Conservation (phyloP, 2,888 invertebrate species). For the Cenopis cana region DNA sequence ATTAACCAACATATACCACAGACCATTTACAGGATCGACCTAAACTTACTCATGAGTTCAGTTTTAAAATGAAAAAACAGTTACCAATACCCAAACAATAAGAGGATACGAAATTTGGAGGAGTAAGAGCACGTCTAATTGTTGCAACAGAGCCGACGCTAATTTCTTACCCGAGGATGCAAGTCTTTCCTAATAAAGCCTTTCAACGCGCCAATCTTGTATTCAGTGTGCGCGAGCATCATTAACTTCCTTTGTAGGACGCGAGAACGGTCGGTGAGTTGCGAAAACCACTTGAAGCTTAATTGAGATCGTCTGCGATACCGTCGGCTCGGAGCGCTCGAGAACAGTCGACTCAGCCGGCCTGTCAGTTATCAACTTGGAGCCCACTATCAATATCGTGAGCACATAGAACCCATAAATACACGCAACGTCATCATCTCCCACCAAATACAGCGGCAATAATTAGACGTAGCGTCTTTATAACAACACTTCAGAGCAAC, state of each 20-base stretch:
- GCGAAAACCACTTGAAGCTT: constrained; percentile 73
- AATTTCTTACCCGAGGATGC: constrained; percentile 61
- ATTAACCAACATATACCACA: constrained; percentile 18
- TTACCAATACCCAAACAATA: neutral
- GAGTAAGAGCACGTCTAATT: constrained; percentile 24
- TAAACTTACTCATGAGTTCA: neutral
- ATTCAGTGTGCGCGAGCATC: constrained; percentile 70
- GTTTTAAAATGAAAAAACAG: neutral
- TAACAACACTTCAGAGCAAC: neutral
- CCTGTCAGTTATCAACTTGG: constrained; percentile 56
- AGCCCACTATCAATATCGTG: constrained; percentile 45
- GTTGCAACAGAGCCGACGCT: constrained; percentile 44
- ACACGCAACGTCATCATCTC: constrained; percentile 26
- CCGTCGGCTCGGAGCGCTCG: constrained; percentile 49
- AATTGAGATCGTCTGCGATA: constrained; percentile 74
- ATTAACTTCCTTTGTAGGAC: constrained; percentile 74
- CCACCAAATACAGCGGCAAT: neutral
- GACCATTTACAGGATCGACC: neutral
- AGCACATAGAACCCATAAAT: constrained; percentile 15
- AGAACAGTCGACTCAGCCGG: constrained; percentile 56
- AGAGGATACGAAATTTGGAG: neutral
- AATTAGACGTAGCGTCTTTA: constrained; percentile 1
- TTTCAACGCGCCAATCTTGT: constrained; percentile 64
- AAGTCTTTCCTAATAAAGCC: constrained; percentile 70
- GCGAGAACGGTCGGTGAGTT: constrained; percentile 66